Evolutionary conservation across 1,140 invertebrate genomes (phyloP).

Genomic region (Parapsyche elsis): DNA sequence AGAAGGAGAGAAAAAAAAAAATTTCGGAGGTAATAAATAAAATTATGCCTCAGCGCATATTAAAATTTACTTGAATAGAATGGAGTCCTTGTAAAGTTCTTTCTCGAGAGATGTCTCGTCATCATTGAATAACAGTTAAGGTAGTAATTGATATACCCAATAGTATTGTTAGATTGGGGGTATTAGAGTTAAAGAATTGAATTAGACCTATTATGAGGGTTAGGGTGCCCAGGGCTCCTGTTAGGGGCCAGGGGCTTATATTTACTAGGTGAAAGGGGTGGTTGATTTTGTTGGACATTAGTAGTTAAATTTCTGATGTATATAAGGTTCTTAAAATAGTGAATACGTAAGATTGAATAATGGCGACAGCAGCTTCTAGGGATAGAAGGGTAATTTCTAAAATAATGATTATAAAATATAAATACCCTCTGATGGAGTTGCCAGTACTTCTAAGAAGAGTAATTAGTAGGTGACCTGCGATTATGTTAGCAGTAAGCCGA

Average conservation of each 20-base stretch:
- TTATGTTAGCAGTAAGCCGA: constrained; percentile 76
- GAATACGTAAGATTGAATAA: constrained; percentile 72
- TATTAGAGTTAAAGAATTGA: constrained; percentile 67
- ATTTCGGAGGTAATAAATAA: constrained; percentile 75
- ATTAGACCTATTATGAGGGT: constrained; percentile 63
- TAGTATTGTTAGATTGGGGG: constrained; percentile 61
- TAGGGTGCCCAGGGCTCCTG: constrained; percentile 63
- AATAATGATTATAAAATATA: constrained; percentile 62
- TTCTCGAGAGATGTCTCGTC: constrained; percentile 72
- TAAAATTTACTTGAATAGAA: constrained; percentile 63
- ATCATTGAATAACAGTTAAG: constrained; percentile 71
- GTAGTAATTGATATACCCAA: constrained; percentile 64
- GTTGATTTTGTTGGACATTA: constrained; percentile 64
- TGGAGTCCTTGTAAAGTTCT: constrained; percentile 69
- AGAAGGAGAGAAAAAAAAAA: constrained; percentile 73
- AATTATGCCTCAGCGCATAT: constrained; percentile 71
- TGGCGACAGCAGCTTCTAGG: constrained; percentile 66
- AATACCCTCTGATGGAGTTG: constrained; percentile 57
- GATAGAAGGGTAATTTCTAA: constrained; percentile 67
- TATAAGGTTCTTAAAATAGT: constrained; percentile 66
- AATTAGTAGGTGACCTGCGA: constrained; percentile 73
- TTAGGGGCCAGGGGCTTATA: constrained; percentile 69
- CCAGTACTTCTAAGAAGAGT: constrained; percentile 67
- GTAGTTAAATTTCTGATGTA: constrained; percentile 65
- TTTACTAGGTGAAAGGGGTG: constrained; percentile 69